These are phyloP conservation scores for Marcusenius ussheri DNA, from an alignment of 2,113 vertebrate species.

Conservation along the genomic window DNA sequence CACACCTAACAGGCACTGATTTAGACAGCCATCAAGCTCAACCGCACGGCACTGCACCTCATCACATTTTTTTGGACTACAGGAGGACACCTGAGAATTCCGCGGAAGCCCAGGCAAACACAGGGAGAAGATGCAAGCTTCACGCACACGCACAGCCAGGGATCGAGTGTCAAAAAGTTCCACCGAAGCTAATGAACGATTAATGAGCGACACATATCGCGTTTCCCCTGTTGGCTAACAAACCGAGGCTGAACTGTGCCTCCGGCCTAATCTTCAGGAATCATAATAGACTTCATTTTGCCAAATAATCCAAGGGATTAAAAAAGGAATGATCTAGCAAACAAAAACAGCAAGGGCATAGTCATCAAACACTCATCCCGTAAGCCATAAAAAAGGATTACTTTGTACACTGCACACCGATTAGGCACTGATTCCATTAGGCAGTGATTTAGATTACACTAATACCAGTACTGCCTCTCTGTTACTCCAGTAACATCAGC, in stretches of 20 bases:
- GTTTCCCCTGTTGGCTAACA: not conserved
- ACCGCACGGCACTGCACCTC: too few species aligned
- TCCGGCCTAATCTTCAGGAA: not conserved
- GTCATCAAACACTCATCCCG: not conserved
- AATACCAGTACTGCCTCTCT: not conserved
- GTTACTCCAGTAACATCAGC: not conserved
- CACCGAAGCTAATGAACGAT: not conserved
- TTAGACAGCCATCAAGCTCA: not conserved
- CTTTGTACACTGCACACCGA: not conserved
- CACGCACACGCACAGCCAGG: not conserved
- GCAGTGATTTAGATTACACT: not conserved
- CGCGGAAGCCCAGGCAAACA: not conserved
- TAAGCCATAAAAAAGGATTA: constrained; percentile 2
- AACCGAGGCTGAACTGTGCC: not conserved
- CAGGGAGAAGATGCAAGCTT: not conserved
- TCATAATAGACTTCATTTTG: constrained; percentile 1
- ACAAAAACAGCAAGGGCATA: not conserved
- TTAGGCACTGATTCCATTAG: not conserved
- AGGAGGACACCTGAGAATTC: not conserved
- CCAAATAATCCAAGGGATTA: not conserved
- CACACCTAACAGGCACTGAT: not conserved
- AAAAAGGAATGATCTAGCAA: not conserved
- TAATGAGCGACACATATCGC: not conserved
- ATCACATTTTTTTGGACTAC: not conserved
- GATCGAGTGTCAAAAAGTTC: not conserved